These are phyloP conservation scores for Sinotaia quadrata DNA, from an alignment of 2,888 invertebrate species.

Conservation along the genomic window DNA sequence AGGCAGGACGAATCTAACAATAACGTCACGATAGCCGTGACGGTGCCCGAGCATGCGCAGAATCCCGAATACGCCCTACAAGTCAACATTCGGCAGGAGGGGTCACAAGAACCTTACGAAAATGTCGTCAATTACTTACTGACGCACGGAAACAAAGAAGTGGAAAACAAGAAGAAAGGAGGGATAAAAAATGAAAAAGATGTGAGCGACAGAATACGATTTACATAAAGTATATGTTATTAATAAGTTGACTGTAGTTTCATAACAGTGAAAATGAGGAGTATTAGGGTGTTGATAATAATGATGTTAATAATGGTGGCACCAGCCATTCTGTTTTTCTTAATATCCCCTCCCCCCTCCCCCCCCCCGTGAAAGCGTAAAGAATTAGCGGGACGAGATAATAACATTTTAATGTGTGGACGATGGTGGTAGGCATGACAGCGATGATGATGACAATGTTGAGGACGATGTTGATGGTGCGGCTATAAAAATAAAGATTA, in stretches of 20 bases:
- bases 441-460: not conserved
- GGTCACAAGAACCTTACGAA: not conserved
- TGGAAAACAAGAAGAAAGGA: not conserved
- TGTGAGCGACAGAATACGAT: no score
- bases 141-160: not conserved
- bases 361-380: no score
- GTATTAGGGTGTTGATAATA: no score
- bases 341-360: no score
- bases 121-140: conserved; percentile 10
- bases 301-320: no score
- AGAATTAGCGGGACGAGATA: no score
- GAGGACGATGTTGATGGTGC: not conserved
- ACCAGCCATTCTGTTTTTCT: no score
- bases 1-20: conserved; percentile 1
- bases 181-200: no score
- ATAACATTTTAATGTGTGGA: no score
- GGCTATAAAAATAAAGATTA: not conserved
- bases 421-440: not conserved
- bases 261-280: no score
- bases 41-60: conserved; percentile 38
- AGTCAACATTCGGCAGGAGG: not conserved
- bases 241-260: no score
- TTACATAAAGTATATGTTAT: no score
- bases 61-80: conserved; percentile 9
- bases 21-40: conserved; percentile 28